A percentile compares a stretch with the other conserved stretches of the same genome.
These are phyloP conservation scores for Nerophis lumbriciformis DNA, from an alignment of 2,113 vertebrate species.

Conservation along the genomic window DNA sequence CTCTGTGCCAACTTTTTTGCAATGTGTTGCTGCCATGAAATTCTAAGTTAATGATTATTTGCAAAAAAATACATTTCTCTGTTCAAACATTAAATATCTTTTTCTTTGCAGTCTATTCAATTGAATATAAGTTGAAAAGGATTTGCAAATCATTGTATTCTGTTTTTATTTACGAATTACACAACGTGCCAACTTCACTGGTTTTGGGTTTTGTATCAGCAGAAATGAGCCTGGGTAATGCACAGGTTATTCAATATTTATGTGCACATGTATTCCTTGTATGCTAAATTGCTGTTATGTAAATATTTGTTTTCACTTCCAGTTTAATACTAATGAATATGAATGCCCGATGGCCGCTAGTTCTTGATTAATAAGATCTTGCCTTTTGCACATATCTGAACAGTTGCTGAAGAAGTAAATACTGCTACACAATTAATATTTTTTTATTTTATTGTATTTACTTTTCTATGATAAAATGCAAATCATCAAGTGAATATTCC, in stretches of 20 bases:
- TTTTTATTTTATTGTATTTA: constrained; percentile 10
- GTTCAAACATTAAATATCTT: no score
- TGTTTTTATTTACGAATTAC: no score
- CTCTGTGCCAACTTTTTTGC: no score
- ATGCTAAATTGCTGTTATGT: constrained; percentile 25
- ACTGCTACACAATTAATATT: constrained; percentile 6
- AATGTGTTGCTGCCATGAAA: no score
- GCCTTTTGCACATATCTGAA: constrained; percentile 13
- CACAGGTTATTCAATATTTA: background rate
- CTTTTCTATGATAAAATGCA: constrained; percentile 10
- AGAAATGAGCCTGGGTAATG: no score
- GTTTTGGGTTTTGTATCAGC: no score
- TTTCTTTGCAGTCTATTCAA: no score
- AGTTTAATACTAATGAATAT: constrained; percentile 52
- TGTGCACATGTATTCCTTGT: constrained; percentile 5
- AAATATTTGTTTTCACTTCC: constrained; percentile 34
- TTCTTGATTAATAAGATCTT: constrained; percentile 6
- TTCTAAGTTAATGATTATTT: no score
- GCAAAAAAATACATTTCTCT: no score
- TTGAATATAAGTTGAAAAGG: no score
- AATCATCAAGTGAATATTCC: background rate
- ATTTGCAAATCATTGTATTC: no score
- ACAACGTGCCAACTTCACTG: no score
- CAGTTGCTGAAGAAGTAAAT: constrained; percentile 17
- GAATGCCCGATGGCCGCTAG: constrained; percentile 33